Conservation (phyloP, 37 sponge, comb jelly and placozoan species). For the Lycopodina hypogea region DNA sequence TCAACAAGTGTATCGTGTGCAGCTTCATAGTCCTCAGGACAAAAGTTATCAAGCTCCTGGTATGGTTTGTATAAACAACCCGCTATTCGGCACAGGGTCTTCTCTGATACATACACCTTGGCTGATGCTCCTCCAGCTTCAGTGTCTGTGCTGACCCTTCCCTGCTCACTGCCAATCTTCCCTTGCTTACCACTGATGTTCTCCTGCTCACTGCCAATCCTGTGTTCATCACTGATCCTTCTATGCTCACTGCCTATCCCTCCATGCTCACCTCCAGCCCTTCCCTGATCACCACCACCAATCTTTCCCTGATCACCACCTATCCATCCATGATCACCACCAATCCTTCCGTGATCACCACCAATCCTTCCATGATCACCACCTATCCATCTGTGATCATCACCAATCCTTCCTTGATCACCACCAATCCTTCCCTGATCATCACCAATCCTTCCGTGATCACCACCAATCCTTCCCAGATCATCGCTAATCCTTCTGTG, state of each 20-base stretch:
- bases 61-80: slow-evolving; percentile 44
- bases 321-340: background rate
- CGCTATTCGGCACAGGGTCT: slow-evolving; percentile 35
- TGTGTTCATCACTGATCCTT: background rate
- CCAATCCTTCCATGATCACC: background rate
- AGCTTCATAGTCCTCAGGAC: slow-evolving; percentile 37
- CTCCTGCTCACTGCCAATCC: background rate
- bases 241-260: background rate
- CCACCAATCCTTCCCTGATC: background rate
- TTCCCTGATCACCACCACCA: background rate
- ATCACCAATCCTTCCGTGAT: background rate
- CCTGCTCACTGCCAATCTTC: background rate
- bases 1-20: too few species aligned
- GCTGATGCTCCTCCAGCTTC: background rate
- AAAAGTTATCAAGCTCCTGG: background rate
- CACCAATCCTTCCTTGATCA: background rate
- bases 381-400: background rate
- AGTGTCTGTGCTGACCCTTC: background rate
- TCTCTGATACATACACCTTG: background rate
- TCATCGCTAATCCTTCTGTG: background rate
- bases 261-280: background rate
- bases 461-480: background rate
- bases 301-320: background rate
- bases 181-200: background rate
- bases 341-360: background rate